Conservation (phyloP, 1,140 invertebrate species). For the Drosophila sucinea region DNA sequence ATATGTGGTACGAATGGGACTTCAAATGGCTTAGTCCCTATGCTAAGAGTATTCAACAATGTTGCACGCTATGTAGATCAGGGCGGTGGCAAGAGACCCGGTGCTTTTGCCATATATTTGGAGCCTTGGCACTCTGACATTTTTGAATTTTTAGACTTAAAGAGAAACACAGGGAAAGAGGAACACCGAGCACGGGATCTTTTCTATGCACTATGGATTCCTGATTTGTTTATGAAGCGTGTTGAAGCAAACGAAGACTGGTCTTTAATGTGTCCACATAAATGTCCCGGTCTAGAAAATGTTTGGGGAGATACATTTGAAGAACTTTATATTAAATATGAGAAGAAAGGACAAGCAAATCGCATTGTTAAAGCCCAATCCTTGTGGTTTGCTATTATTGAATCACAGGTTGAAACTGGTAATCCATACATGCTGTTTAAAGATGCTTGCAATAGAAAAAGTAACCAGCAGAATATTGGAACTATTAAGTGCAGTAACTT, state of each 20-base stretch:
- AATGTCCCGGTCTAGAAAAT: constrained; percentile 95
- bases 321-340: constrained; percentile 94
- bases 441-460: constrained; percentile 98
- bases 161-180: constrained; percentile 97
- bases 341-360: constrained; percentile 90
- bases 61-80: constrained; percentile 99
- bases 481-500: constrained; percentile 99
- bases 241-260: constrained; percentile 94
- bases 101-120: constrained; percentile 99
- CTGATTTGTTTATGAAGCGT: constrained; percentile 99
- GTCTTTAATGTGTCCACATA: constrained; percentile 98
- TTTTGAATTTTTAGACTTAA: constrained; percentile 97
- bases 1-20: constrained; percentile 97
- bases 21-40: constrained; percentile 98
- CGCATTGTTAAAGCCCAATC: constrained; percentile 93
- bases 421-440: constrained; percentile 99
- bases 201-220: constrained; percentile 99
- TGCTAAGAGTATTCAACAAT: constrained; percentile 98
- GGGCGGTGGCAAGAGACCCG: constrained; percentile 98
- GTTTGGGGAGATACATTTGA: constrained; percentile 98
- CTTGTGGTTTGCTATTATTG: constrained; percentile 97
- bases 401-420: constrained; percentile 98
- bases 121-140: constrained; percentile 99
- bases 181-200: constrained; percentile 96
- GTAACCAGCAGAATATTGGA: constrained; percentile 99